phyloP scores from a whole-genome alignment of 2,113 vertebrate genomes.

The Picathartes gymnocephalus region DNA sequence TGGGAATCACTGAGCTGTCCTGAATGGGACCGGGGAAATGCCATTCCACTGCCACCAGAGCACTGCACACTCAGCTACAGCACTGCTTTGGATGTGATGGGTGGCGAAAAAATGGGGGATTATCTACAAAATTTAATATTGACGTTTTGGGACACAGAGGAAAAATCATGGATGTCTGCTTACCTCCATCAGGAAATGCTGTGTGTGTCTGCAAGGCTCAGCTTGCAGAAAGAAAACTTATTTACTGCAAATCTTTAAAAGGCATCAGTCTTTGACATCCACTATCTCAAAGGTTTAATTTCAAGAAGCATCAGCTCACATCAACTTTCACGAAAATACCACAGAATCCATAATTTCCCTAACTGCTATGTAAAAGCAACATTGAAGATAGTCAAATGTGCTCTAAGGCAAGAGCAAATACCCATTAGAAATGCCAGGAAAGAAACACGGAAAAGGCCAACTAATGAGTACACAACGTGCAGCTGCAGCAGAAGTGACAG shows the following conservation, averaged over 20 bases:
- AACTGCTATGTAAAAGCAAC: conserved; percentile 26
- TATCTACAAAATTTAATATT: not conserved
- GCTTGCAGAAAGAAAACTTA: not conserved
- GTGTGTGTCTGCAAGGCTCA: not conserved
- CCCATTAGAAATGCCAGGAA: not conserved
- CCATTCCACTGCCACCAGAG: not conserved
- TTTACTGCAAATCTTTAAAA: not conserved
- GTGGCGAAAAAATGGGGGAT: not conserved
- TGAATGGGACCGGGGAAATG: not conserved
- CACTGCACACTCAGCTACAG: not conserved
- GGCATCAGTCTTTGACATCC: not conserved
- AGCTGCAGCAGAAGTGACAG: not conserved
- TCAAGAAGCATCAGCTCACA: not conserved
- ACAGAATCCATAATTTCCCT: not conserved
- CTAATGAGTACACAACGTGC: not conserved
- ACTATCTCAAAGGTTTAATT: not conserved
- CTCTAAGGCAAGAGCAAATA: conserved; percentile 24
- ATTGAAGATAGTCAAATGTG: not conserved
- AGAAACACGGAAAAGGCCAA: not conserved
- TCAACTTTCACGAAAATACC: not conserved
- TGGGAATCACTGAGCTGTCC: not conserved
- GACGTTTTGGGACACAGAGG: not conserved
- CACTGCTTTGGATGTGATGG: rapidly evolving
- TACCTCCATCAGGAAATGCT: not conserved
- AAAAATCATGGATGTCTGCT: not conserved